Conservation (phyloP, 2,113 vertebrate genomes). For the Mungos mungo region DNA sequence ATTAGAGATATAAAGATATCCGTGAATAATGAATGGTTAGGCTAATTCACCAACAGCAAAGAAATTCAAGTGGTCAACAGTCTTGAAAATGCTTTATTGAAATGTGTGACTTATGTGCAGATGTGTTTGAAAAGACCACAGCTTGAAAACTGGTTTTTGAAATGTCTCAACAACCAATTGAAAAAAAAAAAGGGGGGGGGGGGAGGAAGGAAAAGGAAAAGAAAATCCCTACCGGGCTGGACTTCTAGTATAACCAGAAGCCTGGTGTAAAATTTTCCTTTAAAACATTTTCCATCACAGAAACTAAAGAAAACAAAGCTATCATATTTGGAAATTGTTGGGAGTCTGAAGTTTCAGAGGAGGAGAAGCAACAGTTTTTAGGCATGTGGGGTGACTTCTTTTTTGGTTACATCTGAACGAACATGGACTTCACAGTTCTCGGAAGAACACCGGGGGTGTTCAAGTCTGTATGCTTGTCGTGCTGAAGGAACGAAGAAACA, state of each 20-base stretch:
- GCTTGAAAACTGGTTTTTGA: slow-evolving; percentile 84
- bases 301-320: slow-evolving; percentile 80
- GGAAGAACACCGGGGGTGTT: slow-evolving; percentile 78
- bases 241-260: slow-evolving; percentile 81
- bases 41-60: slow-evolving; percentile 79
- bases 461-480: slow-evolving; percentile 75
- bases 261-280: slow-evolving; percentile 72
- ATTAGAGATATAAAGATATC: slow-evolving; percentile 55
- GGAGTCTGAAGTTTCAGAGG: slow-evolving; percentile 68
- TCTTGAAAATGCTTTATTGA: slow-evolving; percentile 93
- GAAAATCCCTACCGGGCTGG: slow-evolving; percentile 73
- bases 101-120: slow-evolving; percentile 88
- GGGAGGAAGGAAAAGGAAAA: slow-evolving; percentile 56
- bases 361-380: slow-evolving; percentile 68
- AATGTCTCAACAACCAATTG: slow-evolving; percentile 84
- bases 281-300: slow-evolving; percentile 78
- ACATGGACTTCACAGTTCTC: slow-evolving; percentile 82
- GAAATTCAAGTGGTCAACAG: slow-evolving; percentile 88
- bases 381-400: slow-evolving; percentile 69
- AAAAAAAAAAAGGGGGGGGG: background rate
- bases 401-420: slow-evolving; percentile 79
- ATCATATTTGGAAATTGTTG: slow-evolving; percentile 62
- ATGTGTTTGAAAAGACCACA: slow-evolving; percentile 89
- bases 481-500: slow-evolving; percentile 76
- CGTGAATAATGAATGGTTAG: slow-evolving; percentile 24